Evolutionary conservation across 2,113 vertebrate genomes (phyloP).

Genomic region (Leuciscus idus): DNA sequence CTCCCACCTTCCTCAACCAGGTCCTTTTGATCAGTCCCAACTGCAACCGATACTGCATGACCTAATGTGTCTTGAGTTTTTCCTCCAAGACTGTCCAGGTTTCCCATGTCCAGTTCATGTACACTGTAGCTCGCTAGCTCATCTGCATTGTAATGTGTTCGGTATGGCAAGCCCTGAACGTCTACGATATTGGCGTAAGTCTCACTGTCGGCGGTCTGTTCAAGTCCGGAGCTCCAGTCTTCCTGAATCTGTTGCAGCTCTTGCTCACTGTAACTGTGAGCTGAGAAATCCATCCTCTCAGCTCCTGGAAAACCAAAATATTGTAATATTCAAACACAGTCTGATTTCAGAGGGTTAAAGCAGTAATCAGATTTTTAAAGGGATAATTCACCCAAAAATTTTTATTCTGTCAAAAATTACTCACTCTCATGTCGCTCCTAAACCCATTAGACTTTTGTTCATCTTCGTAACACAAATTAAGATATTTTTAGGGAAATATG

Average conservation of each 20-base stretch:
- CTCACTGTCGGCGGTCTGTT: conserved; percentile 60
- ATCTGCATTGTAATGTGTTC: conserved; percentile 66
- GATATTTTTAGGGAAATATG: too few relatives aligned
- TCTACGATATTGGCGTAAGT: conserved; percentile 58
- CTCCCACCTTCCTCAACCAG: conserved; percentile 57
- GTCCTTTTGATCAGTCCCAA: conserved; percentile 62
- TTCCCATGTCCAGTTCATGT: conserved; percentile 65
- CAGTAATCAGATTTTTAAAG: background rate
- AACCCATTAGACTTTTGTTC: too few relatives aligned
- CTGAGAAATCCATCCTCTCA: conserved; percentile 60
- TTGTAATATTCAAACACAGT: background rate
- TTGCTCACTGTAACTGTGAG: conserved; percentile 67
- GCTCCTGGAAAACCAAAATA: conserved; percentile 48
- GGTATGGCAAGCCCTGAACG: conserved; percentile 63
- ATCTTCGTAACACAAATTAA: too few relatives aligned
- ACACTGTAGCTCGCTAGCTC: conserved; percentile 65
- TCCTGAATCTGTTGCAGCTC: conserved; percentile 67
- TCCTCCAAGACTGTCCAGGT: conserved; percentile 63
- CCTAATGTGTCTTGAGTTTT: conserved; percentile 60
- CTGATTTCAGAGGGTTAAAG: background rate
- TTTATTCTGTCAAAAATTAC: too few relatives aligned
- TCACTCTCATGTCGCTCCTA: too few relatives aligned
- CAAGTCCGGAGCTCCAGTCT: conserved; percentile 67
- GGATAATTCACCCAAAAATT: too few relatives aligned
- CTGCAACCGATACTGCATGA: conserved; percentile 58